Percentiles rank a stretch among this genome's conserved stretches.
Evolutionary conservation across 2,888 invertebrate species (phyloP).

Genomic region (Siphlonurus alternatus): DNA sequence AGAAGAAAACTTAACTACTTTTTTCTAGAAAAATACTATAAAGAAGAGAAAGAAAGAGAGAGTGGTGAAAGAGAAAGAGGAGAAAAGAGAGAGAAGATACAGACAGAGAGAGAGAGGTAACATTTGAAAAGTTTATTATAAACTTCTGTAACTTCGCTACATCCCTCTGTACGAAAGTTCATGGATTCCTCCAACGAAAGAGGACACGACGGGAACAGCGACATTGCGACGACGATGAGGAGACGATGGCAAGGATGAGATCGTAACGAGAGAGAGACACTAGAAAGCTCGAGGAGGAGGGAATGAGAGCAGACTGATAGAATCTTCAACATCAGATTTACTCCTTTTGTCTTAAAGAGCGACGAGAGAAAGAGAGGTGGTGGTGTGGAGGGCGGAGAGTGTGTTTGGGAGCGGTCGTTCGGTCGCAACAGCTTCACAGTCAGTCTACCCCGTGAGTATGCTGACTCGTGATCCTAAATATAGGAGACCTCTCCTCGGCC

Average conservation of each 20-base stretch:
- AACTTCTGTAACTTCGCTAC: neutral
- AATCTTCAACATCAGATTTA: neutral
- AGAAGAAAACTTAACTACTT: too few relatives aligned
- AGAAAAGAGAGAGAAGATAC: neutral
- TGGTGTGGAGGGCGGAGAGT: neutral
- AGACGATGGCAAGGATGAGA: too few relatives aligned
- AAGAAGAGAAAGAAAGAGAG: too few relatives aligned
- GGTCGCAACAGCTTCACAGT: too few relatives aligned
- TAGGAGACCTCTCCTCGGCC: too few relatives aligned
- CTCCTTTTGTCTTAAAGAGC: neutral
- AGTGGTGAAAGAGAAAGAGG: neutral
- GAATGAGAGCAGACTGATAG: neutral
- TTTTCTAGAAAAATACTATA: too few relatives aligned
- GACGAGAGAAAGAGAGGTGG: neutral
- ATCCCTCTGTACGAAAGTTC: neutral
- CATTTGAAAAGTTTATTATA: neutral
- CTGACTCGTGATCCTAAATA: neutral
- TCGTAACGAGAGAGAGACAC: neutral
- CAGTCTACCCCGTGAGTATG: too few relatives aligned
- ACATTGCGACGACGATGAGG: too few relatives aligned
- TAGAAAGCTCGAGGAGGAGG: neutral
- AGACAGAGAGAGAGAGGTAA: neutral
- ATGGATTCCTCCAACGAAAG: neutral
- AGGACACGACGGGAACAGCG: neutral
- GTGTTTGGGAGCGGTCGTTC: neutral